A percentile compares a stretch with the other conserved stretches of the same genome.
These are phyloP conservation scores for Rhysida immarginata DNA, from an alignment of 1,140 invertebrate genomes.

Conservation along the genomic window DNA sequence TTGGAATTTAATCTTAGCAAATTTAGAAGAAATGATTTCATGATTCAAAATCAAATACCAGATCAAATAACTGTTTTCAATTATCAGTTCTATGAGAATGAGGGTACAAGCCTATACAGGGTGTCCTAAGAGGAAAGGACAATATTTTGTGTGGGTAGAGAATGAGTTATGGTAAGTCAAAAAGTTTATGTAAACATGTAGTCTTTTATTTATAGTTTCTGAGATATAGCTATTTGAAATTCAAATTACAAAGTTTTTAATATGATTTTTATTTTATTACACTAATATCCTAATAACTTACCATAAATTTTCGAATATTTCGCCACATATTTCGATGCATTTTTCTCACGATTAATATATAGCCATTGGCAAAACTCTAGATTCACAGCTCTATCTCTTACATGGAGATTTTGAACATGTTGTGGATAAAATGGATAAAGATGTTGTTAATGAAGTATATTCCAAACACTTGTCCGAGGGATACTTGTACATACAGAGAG, in stretches of 20 bases:
- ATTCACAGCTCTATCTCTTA: not conserved
- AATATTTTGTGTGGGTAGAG: not conserved
- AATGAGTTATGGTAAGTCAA: not conserved
- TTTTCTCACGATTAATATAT: not conserved
- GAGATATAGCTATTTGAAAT: not conserved
- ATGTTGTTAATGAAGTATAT: not conserved
- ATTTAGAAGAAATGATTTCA: too few species aligned
- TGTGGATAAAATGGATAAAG: not conserved
- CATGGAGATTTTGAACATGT: not conserved
- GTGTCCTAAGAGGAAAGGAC: not conserved
- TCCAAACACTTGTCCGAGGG: not conserved
- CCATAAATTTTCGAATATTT: not conserved
- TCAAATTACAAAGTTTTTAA: not conserved
- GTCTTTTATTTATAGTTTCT: not conserved
- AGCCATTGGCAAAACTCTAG: not conserved
- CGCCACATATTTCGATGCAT: not conserved
- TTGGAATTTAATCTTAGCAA: too few species aligned
- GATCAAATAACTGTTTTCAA: too few species aligned
- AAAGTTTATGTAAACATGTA: not conserved
- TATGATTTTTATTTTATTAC: not conserved
- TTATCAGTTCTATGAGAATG: too few species aligned
- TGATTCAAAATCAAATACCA: too few species aligned
- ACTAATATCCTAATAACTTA: not conserved
- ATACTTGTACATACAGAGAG: not conserved
- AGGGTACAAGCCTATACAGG: too few species aligned